Percentiles rank a stretch among this genome's conserved stretches.
phyloP scores from a whole-genome alignment of 2,797 vertebrate species.

The Chlorospingus semifuscus region DNA sequence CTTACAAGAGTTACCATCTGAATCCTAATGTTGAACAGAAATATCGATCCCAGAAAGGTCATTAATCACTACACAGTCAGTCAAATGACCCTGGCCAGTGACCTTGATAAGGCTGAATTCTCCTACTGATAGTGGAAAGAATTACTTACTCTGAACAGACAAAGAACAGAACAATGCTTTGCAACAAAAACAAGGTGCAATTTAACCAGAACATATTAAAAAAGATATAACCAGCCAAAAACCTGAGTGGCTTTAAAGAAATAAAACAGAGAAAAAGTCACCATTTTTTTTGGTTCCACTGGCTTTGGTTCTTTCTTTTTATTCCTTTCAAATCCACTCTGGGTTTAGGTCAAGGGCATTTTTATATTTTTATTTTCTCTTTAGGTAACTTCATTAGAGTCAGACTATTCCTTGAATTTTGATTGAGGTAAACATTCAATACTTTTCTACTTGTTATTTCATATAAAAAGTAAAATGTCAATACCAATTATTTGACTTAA shows the following conservation, averaged over 20 bases:
- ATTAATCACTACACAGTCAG: constrained; percentile 37
- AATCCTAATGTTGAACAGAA: neutral
- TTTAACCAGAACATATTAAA: neutral
- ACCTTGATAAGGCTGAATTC: constrained; percentile 25
- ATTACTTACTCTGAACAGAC: neutral
- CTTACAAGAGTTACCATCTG: neutral
- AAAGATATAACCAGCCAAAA: neutral
- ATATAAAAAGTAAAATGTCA: neutral
- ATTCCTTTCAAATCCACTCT: neutral
- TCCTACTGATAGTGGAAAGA: neutral
- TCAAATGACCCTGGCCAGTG: neutral
- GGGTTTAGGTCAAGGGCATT: neutral
- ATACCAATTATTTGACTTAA: neutral
- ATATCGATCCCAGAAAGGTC: constrained; percentile 29
- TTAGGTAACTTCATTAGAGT: neutral
- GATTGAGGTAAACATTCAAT: neutral
- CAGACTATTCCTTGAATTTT: neutral
- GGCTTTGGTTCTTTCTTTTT: neutral
- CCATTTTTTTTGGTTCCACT: neutral
- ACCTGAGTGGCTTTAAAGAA: neutral
- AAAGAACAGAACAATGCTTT: neutral
- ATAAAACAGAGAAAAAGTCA: neutral
- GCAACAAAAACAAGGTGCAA: neutral
- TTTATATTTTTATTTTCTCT: neutral
- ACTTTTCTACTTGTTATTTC: neutral